Evolutionary conservation across 2,113 vertebrate species (phyloP).

Genomic region (Microcebus tavaratra): DNA sequence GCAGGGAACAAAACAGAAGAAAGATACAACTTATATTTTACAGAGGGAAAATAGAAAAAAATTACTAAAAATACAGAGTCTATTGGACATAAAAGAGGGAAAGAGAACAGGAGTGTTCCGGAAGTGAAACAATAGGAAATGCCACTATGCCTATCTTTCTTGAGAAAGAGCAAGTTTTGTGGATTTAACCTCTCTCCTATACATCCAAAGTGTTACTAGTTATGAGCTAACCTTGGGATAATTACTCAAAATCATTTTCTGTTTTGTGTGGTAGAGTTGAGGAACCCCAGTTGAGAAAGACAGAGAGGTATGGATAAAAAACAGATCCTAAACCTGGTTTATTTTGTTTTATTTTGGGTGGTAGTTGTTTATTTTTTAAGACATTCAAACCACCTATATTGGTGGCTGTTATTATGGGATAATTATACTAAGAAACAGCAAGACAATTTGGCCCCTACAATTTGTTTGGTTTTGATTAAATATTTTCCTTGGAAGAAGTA

Average conservation of each 20-base stretch:
- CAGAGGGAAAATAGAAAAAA: neutral
- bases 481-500: slow-evolving; percentile 46
- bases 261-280: neutral
- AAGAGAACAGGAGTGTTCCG: neutral
- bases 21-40: neutral
- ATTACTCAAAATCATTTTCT: neutral
- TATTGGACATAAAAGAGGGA: neutral
- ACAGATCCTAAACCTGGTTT: neutral
- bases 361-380: slow-evolving; percentile 32
- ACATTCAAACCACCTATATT: slow-evolving; percentile 14
- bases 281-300: neutral
- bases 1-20: neutral
- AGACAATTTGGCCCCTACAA: neutral
- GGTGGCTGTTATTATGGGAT: neutral
- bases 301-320: neutral
- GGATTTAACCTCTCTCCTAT: neutral
- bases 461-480: slow-evolving; percentile 51
- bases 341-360: slow-evolving; percentile 21
- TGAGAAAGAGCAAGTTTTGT: neutral
- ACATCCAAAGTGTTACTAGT: neutral
- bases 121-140: neutral
- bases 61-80: neutral
- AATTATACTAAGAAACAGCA: slow-evolving; percentile 30
- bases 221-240: neutral
- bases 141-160: slow-evolving; percentile 22